Base-by-base conservation (phyloP, 2,797 vertebrate genomes). In the Lophura swinhoii region DNA sequence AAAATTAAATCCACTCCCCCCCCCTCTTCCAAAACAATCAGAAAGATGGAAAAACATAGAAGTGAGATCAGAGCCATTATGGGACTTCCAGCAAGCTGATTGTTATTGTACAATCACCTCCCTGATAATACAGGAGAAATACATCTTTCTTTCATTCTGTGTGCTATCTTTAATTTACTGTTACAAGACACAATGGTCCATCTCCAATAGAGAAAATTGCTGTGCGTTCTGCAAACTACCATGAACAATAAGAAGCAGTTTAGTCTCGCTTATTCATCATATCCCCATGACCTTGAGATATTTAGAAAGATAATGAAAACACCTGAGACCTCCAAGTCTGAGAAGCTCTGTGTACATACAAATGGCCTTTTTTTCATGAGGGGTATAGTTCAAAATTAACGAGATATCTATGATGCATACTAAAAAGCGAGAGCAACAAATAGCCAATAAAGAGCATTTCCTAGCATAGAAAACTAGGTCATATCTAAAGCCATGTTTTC, bases 241-340 rank as follows among this genome's bases (percentile, higher is more conserved):
- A 80, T 1, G 0, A 90, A 94, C 76, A 95, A 94, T 76, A 93
- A 85, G 72, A 60, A 14, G 35, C 53, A 48, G 31, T 84, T 87
- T 74, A 70, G 79, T 58, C 39, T 78, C 7, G 15, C 62, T 87
- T 86, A 69, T 88, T 92, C 73, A 80, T 93, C 88, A 33, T 22
- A 79, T 60, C 56, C 62, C 35, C 21, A 14, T 35, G 68, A 82
- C 87, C 91, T 51, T 93, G 80, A 60, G 53, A 29, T 74, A 31
- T 87, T 86, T 69, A 63, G 70, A 83, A 85, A 94, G 70, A 78
- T 73, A 88, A 62, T 79, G 48, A 84, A 87, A 97, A 74, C 83
- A 91, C 87, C 84, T 62, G 85, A 95, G 83, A 88, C 37, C 17
- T 84, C 49, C 33, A 51, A 24, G 41, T 60, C 82, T 87, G 85